These are phyloP conservation scores for Myiozetetes cayanensis DNA, from an alignment of 2,113 vertebrate species.

Conservation along the genomic window DNA sequence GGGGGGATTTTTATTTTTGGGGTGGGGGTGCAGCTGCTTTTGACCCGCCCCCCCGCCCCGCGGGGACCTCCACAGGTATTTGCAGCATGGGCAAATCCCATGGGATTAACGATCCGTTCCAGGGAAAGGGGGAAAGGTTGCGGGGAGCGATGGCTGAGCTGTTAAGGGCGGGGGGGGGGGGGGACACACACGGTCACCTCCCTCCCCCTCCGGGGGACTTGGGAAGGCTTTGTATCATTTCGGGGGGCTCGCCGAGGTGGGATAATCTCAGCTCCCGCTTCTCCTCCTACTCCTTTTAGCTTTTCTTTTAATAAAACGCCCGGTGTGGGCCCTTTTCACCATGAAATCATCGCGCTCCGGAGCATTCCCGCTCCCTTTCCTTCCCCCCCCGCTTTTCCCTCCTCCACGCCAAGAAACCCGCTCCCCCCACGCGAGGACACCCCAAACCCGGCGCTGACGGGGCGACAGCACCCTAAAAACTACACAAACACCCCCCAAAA, in stretches of 20 bases:
- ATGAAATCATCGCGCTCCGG: constrained; percentile 35
- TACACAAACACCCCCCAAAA: no score
- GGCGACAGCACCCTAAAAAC: neutral
- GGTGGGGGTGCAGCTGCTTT: neutral
- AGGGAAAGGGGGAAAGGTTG: neutral
- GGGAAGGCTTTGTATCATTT: neutral
- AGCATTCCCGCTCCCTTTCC: neutral
- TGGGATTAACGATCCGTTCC: neutral
- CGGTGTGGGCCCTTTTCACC: neutral
- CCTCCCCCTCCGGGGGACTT: no score
- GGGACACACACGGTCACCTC: neutral
- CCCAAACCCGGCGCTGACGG: neutral
- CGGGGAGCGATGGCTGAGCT: neutral
- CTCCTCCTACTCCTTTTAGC: neutral
- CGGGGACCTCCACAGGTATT: neutral
- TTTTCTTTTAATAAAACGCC: neutral
- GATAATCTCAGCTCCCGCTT: neutral
- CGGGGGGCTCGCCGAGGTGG: neutral
- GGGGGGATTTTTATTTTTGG: neutral
- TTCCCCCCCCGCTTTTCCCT: neutral
- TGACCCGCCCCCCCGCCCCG: rapidly evolving
- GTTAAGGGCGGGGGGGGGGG: no score
- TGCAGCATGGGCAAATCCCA: neutral
- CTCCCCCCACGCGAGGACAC: neutral
- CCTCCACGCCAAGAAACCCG: neutral